Evolutionary conservation across 2,113 vertebrate species (phyloP).

Genomic region (Elgaria multicarinata): DNA sequence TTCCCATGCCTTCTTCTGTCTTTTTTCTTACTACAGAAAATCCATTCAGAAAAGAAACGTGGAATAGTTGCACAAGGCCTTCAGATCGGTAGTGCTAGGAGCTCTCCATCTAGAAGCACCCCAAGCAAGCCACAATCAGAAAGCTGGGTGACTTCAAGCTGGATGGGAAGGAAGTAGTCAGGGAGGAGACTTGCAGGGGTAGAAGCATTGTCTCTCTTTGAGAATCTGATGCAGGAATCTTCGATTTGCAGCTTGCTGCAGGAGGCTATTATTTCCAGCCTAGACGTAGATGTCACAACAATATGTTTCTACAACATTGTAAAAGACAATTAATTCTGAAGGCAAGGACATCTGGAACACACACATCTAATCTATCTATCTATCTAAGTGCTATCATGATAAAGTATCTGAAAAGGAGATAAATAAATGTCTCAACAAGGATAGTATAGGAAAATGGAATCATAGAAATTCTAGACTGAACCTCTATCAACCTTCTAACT

Average conservation of each 20-base stretch:
- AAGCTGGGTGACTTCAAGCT: neutral
- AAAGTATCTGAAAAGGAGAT: neutral
- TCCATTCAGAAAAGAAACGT: too few relatives aligned
- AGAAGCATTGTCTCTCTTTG: neutral
- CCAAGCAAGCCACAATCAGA: neutral
- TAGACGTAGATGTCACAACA: neutral
- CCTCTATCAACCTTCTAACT: neutral
- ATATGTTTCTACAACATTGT: neutral
- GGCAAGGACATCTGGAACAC: neutral
- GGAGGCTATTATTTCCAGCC: neutral
- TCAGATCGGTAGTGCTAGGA: too few relatives aligned
- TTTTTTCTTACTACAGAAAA: too few relatives aligned
- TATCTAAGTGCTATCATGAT: neutral
- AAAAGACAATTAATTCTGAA: neutral
- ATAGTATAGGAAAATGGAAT: neutral
- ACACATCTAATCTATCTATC: too few relatives aligned
- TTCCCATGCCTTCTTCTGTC: too few relatives aligned
- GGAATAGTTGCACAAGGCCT: too few relatives aligned
- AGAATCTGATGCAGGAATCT: neutral
- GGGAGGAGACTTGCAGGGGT: neutral
- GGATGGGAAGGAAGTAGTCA: neutral
- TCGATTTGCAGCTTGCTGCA: neutral
- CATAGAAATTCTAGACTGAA: too few relatives aligned
- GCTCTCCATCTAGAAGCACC: too few relatives aligned
- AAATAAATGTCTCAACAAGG: neutral